phyloP scores from a whole-genome alignment of 2,888 invertebrate species.

The Exocentrus adspersus region DNA sequence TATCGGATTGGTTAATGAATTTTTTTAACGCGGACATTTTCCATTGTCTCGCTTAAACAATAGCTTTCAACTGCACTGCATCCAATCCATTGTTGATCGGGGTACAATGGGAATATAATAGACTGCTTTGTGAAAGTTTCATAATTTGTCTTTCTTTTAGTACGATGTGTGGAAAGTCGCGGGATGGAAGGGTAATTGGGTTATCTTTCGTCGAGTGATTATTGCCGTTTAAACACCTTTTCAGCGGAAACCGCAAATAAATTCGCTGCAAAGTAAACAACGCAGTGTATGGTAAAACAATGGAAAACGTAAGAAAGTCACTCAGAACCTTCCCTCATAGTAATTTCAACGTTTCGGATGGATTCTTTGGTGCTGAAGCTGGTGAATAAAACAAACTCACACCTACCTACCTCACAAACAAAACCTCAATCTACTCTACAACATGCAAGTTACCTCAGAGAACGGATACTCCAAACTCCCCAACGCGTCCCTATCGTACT shows the following conservation, averaged over 20 bases:
- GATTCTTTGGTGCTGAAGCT: too few relatives aligned
- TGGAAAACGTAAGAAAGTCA: too few relatives aligned
- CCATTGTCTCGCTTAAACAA: neutral
- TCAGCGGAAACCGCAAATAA: too few relatives aligned
- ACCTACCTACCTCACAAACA: neutral
- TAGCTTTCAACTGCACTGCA: neutral
- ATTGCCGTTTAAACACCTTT: too few relatives aligned
- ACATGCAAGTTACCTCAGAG: conserved; percentile 59
- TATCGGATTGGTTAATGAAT: neutral
- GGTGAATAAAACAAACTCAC: too few relatives aligned
- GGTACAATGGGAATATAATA: neutral
- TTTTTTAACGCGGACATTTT: neutral
- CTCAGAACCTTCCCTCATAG: too few relatives aligned
- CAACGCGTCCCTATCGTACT: conserved; percentile 58
- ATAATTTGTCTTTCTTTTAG: neutral
- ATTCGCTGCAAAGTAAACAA: too few relatives aligned
- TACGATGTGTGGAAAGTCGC: too few relatives aligned
- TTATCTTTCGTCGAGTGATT: too few relatives aligned
- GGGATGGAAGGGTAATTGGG: too few relatives aligned
- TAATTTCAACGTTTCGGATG: too few relatives aligned
- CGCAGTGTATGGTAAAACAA: too few relatives aligned
- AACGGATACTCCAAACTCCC: conserved; percentile 64
- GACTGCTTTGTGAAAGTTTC: neutral
- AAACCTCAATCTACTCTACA: neutral
- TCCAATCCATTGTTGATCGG: neutral